These are phyloP conservation scores for Pollimyrus isidori DNA, from an alignment of 2,113 vertebrate species.

Conservation along the genomic window DNA sequence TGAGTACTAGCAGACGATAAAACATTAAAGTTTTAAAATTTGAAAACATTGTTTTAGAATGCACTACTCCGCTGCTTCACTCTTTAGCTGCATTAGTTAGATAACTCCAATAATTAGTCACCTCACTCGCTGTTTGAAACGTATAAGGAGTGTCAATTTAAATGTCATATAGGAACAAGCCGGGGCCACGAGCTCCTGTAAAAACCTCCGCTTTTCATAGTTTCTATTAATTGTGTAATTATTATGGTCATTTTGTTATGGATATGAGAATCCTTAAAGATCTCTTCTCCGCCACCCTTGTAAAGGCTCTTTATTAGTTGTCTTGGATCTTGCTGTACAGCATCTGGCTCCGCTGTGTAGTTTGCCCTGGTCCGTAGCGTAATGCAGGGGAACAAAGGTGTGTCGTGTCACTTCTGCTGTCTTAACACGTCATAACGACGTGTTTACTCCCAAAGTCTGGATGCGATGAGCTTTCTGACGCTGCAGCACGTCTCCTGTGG, in stretches of 20 bases:
- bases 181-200: not conserved
- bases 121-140: not conserved
- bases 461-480: not conserved
- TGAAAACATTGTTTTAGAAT: not conserved
- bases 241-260: not conserved
- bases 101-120: not conserved
- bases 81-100: not conserved
- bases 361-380: not conserved
- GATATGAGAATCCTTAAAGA: not conserved
- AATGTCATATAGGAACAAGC: not conserved
- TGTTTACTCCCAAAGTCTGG: not conserved
- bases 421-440: not conserved
- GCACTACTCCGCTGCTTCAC: not conserved
- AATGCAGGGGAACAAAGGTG: not conserved
- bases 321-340: not conserved
- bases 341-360: not conserved
- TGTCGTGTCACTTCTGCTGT: not conserved
- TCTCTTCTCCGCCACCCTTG: not conserved
- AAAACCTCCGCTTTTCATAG: not conserved
- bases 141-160: not conserved
- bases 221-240: not conserved
- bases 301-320: not conserved
- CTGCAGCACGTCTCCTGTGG: not conserved
- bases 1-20: not conserved
- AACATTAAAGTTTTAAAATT: not conserved